These are phyloP conservation scores for Pandemis cinnamomeana DNA, from an alignment of 2,888 invertebrate genomes.

Conservation along the genomic window DNA sequence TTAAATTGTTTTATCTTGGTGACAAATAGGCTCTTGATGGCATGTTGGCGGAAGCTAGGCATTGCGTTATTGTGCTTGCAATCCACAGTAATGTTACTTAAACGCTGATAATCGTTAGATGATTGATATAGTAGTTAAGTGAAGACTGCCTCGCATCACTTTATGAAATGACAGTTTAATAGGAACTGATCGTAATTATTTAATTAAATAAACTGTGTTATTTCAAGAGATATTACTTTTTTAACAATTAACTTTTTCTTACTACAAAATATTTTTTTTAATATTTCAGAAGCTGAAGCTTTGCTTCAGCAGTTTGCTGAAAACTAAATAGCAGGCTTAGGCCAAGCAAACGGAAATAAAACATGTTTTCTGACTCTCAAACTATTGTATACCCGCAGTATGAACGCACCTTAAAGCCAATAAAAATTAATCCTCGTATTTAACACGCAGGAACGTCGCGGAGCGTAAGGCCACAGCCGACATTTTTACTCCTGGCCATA, in stretches of 20 bases:
- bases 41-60: slow-evolving; percentile 27
- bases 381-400: background rate
- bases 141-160: background rate
- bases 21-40: slow-evolving; percentile 31
- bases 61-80: slow-evolving; percentile 26
- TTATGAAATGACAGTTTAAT: background rate
- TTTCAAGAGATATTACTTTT: background rate
- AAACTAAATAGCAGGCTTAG: background rate
- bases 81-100: slow-evolving; percentile 27
- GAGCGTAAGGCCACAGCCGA: slow-evolving; percentile 19
- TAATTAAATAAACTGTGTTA: too few species aligned
- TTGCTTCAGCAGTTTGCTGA: background rate
- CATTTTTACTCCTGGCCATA: slow-evolving; percentile 32
- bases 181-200: too few species aligned
- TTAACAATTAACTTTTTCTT: background rate
- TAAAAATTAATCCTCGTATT: slow-evolving; percentile 36
- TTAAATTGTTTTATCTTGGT: slow-evolving; percentile 36
- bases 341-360: background rate
- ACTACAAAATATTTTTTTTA: too few species aligned
- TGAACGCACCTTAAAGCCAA: slow-evolving; percentile 24
- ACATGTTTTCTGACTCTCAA: background rate
- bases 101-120: slow-evolving; percentile 22
- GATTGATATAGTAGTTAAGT: slow-evolving; percentile 4
- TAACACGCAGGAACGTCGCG: slow-evolving; percentile 30
- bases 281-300: too few species aligned